Evolutionary conservation across 1,140 invertebrate species (phyloP).

Genomic region (Drosophila oshimai): DNA sequence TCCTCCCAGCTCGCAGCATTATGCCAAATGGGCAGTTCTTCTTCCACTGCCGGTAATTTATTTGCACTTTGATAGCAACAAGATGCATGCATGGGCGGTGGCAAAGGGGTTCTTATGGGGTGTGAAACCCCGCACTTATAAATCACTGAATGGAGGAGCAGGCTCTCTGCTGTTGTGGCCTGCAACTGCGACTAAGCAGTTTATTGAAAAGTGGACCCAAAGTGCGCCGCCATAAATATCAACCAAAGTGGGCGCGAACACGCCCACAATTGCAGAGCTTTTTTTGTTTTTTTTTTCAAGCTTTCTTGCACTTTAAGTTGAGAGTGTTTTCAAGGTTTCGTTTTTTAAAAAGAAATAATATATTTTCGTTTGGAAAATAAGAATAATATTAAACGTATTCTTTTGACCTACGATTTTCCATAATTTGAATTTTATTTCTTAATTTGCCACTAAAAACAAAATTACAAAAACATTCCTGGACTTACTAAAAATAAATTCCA

Average conservation of each 20-base stretch:
- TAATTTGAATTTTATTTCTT: no score
- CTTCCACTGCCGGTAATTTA: conserved; percentile 59
- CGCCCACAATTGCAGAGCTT: not conserved
- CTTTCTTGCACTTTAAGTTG: not conserved
- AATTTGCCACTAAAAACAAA: no score
- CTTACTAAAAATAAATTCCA: no score
- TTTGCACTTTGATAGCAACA: conserved; percentile 78
- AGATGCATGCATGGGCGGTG: conserved; percentile 49
- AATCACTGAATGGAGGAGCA: conserved; percentile 54
- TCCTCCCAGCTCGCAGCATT: conserved; percentile 2
- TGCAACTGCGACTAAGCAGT: conserved; percentile 64
- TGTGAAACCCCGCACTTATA: conserved; percentile 41
- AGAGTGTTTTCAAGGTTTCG: not conserved
- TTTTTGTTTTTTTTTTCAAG: not conserved
- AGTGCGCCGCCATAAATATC: conserved; percentile 39
- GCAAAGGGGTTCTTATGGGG: not conserved
- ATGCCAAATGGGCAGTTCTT: conserved; percentile 42
- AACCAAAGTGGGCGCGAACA: conserved; percentile 22
- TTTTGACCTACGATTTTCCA: no score
- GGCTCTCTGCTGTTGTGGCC: conserved; percentile 42
- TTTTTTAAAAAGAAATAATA: not conserved
- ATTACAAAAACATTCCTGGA: no score
- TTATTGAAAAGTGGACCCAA: conserved; percentile 70
- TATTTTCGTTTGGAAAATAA: no score
- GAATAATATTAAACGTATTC: no score